A percentile compares a stretch with the other conserved stretches of the same genome.
Conservation (phyloP, 2,797 vertebrate genomes). For the Phylloscopus collybita region DNA sequence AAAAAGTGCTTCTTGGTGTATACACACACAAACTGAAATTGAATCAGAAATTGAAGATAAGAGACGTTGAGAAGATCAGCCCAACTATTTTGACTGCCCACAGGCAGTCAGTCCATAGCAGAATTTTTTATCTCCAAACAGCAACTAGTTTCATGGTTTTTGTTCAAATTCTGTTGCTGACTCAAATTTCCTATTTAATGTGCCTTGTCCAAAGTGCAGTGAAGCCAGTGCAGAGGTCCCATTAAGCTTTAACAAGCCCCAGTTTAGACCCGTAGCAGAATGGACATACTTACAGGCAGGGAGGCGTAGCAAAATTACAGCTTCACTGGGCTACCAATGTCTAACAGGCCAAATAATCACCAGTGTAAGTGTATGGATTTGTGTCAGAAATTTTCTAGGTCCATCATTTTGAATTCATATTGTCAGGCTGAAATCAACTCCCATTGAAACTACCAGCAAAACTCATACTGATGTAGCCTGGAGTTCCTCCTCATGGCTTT, state of each 20-base stretch:
- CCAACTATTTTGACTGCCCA: not conserved
- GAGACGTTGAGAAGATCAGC: not conserved
- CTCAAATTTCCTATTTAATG: not conserved
- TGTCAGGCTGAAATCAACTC: not conserved
- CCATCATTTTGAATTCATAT: not conserved
- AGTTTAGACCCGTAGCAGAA: not conserved
- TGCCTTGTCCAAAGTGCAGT: not conserved
- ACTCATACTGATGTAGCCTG: not conserved
- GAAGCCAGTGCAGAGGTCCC: not conserved
- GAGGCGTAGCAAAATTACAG: not conserved
- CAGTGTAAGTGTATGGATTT: not conserved
- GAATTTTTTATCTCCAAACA: not conserved
- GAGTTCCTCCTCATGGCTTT: not conserved
- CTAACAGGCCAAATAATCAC: not conserved
- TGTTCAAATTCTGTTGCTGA: constrained; percentile 4
- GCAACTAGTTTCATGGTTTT: not conserved
- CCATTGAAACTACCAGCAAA: not conserved
- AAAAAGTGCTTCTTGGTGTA: not conserved
- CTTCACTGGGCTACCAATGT: not conserved
- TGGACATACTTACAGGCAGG: not conserved
- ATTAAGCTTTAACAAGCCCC: not conserved
- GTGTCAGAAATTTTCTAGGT: not conserved
- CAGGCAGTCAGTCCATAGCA: not conserved
- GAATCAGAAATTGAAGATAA: not conserved
- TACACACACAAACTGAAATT: not conserved